Base-by-base conservation (phyloP, 2,888 invertebrate species). In the Eucera pruinosa region DNA sequence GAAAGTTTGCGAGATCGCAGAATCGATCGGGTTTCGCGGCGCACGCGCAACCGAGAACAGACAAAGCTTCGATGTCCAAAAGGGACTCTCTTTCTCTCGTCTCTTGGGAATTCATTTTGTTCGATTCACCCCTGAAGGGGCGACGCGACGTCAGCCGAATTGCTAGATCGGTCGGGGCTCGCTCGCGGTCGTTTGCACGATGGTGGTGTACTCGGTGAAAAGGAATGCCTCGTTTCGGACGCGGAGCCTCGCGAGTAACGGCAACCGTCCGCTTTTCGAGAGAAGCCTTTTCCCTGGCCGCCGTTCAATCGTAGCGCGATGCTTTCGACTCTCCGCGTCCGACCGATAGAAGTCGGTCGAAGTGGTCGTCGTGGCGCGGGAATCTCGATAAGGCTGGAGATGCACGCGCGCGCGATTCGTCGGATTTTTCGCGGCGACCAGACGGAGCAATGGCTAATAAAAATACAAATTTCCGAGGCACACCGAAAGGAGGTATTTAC, bases 401-500 rank as follows among this genome's bases (percentile, higher is more conserved):
- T 7, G 33, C 7, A 3, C 33, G 33, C 33, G 33, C 7, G 33
- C 33, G 7, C 4, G 33, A 33, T 7, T 5, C 33, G 33, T n/a
- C 33, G 33, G 33, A 33, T 5, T 33, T 3, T 3, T 5, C 33
- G 72, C 61, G 72, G 72, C 52, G 72, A 75, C 7, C 4, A 15
- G 13, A 30, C 5, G 15, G 1, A 9, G 27, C 15, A 83, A 83
- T 78, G 69, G 72, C 60, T 80, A 77, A 83, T 86, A 86, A 88
- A 85, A 87, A 84, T 85, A 86, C 73, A 84, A 82, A 87, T 88
- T 87, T 85, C 82, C 76, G 69, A 68, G 76, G 71, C 85, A 83
- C 80, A 76, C 79, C 82, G 80, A 85, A 86, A 85, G 84, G 82
- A 86, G 89, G 88, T 87, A 84, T 87, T 86, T 84, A 89, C 80